A percentile compares a stretch with the other conserved stretches of the same genome.
Conservation (phyloP, 2,797 vertebrate genomes). For the Myotis myotis region DNA sequence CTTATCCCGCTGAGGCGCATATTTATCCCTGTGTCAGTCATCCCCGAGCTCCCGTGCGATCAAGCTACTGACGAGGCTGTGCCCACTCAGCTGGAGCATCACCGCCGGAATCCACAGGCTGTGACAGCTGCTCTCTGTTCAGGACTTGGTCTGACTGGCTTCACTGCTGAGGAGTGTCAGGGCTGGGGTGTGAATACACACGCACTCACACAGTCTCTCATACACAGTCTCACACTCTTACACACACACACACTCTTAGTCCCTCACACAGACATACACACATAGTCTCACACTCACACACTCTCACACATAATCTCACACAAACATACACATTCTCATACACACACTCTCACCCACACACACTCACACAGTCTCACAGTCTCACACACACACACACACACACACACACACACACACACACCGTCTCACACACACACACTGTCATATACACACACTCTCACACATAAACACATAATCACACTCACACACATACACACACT, state of each 20-base stretch:
- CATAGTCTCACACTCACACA: background rate
- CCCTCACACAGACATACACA: no score
- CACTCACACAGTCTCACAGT: no score
- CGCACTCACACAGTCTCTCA: no score
- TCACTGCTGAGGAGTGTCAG: background rate
- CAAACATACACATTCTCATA: no score
- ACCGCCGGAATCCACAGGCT: rapidly evolving
- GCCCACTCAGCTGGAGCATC: background rate
- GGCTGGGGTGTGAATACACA: background rate
- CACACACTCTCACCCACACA: no score
- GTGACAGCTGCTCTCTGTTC: rapidly evolving
- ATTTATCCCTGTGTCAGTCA: background rate
- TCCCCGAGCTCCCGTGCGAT: background rate
- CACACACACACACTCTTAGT: background rate
- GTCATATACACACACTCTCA: no score
- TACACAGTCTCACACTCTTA: background rate
- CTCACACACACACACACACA: no score
- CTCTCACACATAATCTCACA: no score
- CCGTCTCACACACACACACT: no score
- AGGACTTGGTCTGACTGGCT: background rate
- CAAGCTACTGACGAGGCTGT: background rate
- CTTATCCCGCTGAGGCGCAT: background rate
- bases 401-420: no score
- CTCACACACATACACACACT: no score
- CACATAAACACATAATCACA: no score